Percentiles rank a stretch among this genome's conserved stretches.
Conservation (phyloP, 30 jellyfish, hydroid and myxozoan genomes). For the Hydractinia symbiolongicarpus region DNA sequence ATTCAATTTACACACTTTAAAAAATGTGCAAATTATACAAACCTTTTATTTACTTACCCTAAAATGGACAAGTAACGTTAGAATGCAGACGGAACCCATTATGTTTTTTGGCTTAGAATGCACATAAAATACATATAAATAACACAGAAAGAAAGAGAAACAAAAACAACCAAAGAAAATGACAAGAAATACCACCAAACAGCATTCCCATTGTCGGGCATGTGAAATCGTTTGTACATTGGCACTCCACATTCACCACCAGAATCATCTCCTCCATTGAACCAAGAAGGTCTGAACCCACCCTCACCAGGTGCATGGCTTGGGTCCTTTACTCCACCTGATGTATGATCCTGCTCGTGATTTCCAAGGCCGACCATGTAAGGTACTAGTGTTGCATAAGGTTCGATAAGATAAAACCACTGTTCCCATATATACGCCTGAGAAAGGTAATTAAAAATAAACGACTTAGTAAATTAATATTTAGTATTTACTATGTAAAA, state of each 20-base stretch:
- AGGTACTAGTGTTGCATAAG: slow-evolving; percentile 76
- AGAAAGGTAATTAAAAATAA: not conserved
- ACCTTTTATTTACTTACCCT: no score
- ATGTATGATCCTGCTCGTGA: slow-evolving; percentile 80
- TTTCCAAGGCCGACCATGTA: slow-evolving; percentile 90
- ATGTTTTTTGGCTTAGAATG: no score
- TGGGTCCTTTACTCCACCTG: slow-evolving; percentile 78
- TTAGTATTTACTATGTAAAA: no score
- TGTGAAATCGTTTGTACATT: slow-evolving; percentile 71
- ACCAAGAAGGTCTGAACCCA: slow-evolving; percentile 74
- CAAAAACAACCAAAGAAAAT: no score
- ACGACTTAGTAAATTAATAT: no score
- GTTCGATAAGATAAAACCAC: slow-evolving; percentile 67
- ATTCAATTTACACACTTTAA: not conserved
- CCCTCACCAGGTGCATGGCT: slow-evolving; percentile 69
- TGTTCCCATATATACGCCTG: slow-evolving; percentile 94
- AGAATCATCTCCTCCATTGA: slow-evolving; percentile 64
- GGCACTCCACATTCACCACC: slow-evolving; percentile 97
- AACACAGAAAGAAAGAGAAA: no score
- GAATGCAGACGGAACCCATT: no score
- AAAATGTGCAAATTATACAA: no score
- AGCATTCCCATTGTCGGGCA: slow-evolving; percentile 84
- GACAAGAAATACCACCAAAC: slow-evolving; percentile 54
- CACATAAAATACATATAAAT: no score
- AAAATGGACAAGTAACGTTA: no score